Evolutionary conservation across 2,113 vertebrate genomes (phyloP), one percentile per base, ranked within the genome.

Genomic region (Rhea americana): DNA sequence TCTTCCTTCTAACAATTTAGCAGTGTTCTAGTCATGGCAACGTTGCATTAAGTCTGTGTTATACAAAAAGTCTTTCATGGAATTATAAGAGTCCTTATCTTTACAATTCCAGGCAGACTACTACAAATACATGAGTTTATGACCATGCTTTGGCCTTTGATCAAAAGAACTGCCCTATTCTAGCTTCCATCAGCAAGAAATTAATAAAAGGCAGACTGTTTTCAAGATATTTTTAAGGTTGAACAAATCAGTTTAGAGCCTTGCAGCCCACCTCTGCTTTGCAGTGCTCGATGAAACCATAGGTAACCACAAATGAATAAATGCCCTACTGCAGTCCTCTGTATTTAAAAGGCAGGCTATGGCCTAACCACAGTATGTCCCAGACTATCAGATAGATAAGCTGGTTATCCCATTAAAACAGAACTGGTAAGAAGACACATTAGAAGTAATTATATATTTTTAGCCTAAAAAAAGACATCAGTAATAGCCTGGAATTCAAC

Each of bases 401-500:
- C 19, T 77, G 45, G 62, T 68, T 78, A 90, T 72, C 66, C 41
- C 39, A 86, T 8, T 70, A 75, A 76, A 90, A 90, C 10, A 90
- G 32, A 82, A 82, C 26, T 13, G 21, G 32, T 51, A 85, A 37
- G 80, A 83, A 51, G 47, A 96, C 48, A 72, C 41, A 76, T 56
- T 20, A 74, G 19, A 91, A 91, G 11, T 66, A 65, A 53, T 89
- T 79, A 84, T 59, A 14, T n/a, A 58, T 59, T 96, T 93, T 56
- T 93, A 93, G 90, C 88, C 85, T 75, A 70, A 84, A 88, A 88
- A 35, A 80, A 80, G 35, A 86, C 93, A 93, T 89, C 93, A 93
- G 65, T 93, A 91, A 79, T 28, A 89, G 61, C 25, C 61, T 91
- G 43, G 32, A 93, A 94, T 94, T 92, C 93, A 81, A 87, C 58